phyloP scores from a whole-genome alignment of 2,113 vertebrate species.

The Epinephelus fuscoguttatus region DNA sequence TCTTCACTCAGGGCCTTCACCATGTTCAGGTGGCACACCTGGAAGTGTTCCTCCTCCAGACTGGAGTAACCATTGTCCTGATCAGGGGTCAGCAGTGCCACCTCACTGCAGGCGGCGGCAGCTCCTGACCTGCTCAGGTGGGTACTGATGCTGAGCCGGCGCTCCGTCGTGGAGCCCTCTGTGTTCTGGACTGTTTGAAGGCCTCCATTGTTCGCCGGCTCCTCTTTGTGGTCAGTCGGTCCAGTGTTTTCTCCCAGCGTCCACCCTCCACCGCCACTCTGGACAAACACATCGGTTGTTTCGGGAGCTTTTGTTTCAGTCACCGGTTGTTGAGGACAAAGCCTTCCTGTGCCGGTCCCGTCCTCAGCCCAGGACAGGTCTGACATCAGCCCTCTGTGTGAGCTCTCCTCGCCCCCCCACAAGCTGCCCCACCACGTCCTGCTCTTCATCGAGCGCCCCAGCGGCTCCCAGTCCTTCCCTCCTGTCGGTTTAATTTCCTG shows the following conservation, averaged over 20 bases:
- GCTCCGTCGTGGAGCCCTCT: constrained; percentile 35
- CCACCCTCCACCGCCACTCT: constrained; percentile 30
- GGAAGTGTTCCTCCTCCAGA: constrained; percentile 90
- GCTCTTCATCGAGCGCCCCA: not conserved
- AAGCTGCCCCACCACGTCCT: constrained; percentile 70
- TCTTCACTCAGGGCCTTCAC: constrained; percentile 26
- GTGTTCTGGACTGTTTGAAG: constrained; percentile 49
- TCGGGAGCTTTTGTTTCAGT: constrained; percentile 39
- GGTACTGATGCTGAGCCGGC: not conserved
- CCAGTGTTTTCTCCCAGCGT: constrained; percentile 77
- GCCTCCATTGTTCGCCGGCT: constrained; percentile 53
- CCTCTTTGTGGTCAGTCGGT: constrained; percentile 64
- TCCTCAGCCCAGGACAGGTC: constrained; percentile 39
- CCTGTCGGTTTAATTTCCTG: constrained; percentile 24
- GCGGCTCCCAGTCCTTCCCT: constrained; percentile 16
- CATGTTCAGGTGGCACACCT: constrained; percentile 29
- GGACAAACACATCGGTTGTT: constrained; percentile 56
- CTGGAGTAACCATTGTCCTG: constrained; percentile 93
- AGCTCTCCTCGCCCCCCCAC: constrained; percentile 50
- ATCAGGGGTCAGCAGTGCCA: constrained; percentile 82
- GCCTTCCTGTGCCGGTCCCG: not conserved
- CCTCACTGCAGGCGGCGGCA: constrained; percentile 56
- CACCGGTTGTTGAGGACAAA: constrained; percentile 49
- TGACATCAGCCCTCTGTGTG: constrained; percentile 23
- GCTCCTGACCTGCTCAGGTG: constrained; percentile 38